phyloP scores from a whole-genome alignment of 2,888 invertebrate species.

The Sarcophaga rosellei region DNA sequence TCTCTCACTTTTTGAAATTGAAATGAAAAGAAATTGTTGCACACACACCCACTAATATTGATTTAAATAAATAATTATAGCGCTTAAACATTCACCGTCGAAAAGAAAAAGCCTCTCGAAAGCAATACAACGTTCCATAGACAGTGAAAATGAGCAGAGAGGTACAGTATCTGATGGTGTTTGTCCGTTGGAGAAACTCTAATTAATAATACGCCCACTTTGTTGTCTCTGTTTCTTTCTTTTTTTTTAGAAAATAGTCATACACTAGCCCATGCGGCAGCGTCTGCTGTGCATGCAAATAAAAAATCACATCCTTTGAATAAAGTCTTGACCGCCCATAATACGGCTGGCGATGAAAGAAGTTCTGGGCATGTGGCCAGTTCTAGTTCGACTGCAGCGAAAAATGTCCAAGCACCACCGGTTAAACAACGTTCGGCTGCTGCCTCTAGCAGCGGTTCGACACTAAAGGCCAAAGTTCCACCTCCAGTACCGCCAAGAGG shows the following conservation, averaged over 20 bases:
- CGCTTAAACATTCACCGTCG: conserved; percentile 97
- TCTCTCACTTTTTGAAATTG: conserved; percentile 37
- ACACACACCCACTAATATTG: conserved; percentile 35
- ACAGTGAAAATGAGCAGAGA: conserved; percentile 87
- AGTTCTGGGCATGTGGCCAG: conserved; percentile 30
- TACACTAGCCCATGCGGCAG: conserved; percentile 37
- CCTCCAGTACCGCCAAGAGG: conserved; percentile 94
- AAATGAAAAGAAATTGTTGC: conserved; percentile 11
- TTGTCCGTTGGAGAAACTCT: background rate
- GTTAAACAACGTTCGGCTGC: conserved; percentile 78
- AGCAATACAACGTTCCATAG: conserved; percentile 85
- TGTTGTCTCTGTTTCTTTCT: conserved; percentile 1
- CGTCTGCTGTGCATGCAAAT: conserved; percentile 25
- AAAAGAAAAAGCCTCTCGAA: conserved; percentile 95
- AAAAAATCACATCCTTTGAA: conserved; percentile 59
- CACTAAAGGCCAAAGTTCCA: conserved; percentile 88
- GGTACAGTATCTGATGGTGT: conserved; percentile 74
- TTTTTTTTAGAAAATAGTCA: conserved; percentile 52
- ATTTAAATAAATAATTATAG: conserved; percentile 82
- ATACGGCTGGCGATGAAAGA: conserved; percentile 43
- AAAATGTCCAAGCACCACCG: conserved; percentile 72
- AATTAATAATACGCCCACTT: background rate
- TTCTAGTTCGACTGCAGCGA: conserved; percentile 45
- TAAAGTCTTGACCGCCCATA: conserved; percentile 51
- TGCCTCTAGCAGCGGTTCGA: conserved; percentile 84